Evolutionary conservation across 2,797 vertebrate species (phyloP), one percentile per base, ranked within the genome.

Genomic region (Myotis findleyi): DNA sequence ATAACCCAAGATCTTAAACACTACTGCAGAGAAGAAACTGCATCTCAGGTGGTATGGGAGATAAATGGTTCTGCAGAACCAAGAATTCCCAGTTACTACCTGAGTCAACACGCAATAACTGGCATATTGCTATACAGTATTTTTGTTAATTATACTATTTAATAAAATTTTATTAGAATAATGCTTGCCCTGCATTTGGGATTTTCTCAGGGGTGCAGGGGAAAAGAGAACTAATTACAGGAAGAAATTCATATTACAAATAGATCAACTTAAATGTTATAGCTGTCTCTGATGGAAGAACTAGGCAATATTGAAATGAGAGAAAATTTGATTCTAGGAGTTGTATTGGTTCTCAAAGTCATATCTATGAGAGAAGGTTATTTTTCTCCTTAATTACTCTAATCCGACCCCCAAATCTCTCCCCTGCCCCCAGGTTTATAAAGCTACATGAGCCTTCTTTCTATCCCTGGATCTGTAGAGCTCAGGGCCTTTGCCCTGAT

Each of bases 121-220:
- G 88, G 41, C 84, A 81, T 33, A 72, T 82, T 91, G 69, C 53
- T 66, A 75, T 68, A 93, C 53, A 80, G n/a, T 82, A 83, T 90
- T 90, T 97, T 86, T 87, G 36, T 44, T 92, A 91, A 94, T 96
- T 94, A 93, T 30, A 73, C 71, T 75, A 51, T 23, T 87, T 83
- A 94, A 96, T 96, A 96, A 93, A 93, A 93, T 76, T 87, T 93
- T 83, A 80, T 84, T 91, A 88, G 51, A 96, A 91, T 87, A 96
- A 96, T 83, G 92, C 79, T 91, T 94, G 71, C 30, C 47, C 77
- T 90, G 73, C 17, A 72, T 73, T 93, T 88, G 88, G 21, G 53
- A 36, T 94, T 93, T 92, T 93, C 95, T 93, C 75, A 33, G 57
- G 88, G 69, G 92, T 69, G 6, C 77, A 90, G 17, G 9, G 20